Conservation (phyloP, 2,797 vertebrate genomes). For the Danio albolineatus region DNA sequence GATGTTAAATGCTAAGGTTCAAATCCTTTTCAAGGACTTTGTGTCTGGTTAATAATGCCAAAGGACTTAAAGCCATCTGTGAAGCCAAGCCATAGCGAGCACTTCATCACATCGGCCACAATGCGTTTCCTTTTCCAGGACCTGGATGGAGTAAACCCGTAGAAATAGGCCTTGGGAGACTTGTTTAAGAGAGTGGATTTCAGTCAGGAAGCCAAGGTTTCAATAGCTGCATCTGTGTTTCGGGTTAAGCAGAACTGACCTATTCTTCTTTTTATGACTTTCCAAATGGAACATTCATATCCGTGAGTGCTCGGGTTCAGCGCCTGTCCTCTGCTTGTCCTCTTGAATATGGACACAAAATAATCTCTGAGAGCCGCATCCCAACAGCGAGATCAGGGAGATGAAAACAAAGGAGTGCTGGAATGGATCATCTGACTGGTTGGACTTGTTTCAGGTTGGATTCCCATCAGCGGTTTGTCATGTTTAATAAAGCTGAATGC, state of each 20-base stretch:
- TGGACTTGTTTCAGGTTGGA: background rate
- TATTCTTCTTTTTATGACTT: conserved; percentile 55
- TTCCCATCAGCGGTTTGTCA: background rate
- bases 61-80: conserved; percentile 17
- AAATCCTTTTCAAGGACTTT: background rate
- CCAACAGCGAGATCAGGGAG: background rate
- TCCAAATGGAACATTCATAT: conserved; percentile 59
- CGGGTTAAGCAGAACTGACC: conserved; percentile 31
- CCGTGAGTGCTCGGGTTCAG: background rate
- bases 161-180: conserved; percentile 51
- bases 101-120: conserved; percentile 40
- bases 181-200: conserved; percentile 57
- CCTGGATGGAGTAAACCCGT: conserved; percentile 46
- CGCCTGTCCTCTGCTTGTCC: background rate
- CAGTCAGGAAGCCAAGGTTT: conserved; percentile 50
- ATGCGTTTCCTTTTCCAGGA: conserved; percentile 49
- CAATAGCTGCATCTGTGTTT: conserved; percentile 58
- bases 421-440: background rate
- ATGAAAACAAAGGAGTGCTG: background rate
- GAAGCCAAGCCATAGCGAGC: background rate
- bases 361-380: background rate
- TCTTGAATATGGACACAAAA: conserved; percentile 14
- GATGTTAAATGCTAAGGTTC: conserved; percentile 3
- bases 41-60: conserved; percentile 16
- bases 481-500: background rate